These are phyloP conservation scores for Porites lutea DNA, from an alignment of 64 coral and sea anemone genomes.

Conservation along the genomic window DNA sequence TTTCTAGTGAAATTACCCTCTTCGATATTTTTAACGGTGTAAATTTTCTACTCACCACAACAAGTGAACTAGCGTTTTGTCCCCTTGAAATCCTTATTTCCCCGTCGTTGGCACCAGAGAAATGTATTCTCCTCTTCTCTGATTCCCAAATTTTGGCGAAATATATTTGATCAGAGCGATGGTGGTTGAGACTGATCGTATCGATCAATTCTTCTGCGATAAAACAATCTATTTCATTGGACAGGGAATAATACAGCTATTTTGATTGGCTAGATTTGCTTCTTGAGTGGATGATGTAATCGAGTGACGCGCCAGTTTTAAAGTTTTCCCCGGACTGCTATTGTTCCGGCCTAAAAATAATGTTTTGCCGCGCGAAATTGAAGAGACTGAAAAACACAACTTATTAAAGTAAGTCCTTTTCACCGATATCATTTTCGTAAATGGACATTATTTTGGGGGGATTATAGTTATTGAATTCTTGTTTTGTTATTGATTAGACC, in stretches of 20 bases:
- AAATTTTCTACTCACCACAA: background rate
- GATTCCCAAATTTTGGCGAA: background rate
- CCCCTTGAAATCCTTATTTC: background rate
- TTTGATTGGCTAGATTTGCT: background rate
- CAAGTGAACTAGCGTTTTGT: background rate
- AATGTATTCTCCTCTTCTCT: background rate
- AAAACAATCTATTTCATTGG: slow-evolving; percentile 16
- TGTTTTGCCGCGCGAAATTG: background rate
- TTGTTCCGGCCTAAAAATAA: background rate
- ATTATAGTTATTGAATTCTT: background rate
- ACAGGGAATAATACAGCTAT: background rate
- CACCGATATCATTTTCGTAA: background rate
- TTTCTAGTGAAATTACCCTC: background rate
- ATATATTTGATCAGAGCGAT: background rate
- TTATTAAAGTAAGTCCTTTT: background rate
- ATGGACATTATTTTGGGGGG: background rate
- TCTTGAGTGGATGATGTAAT: background rate
- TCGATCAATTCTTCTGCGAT: slow-evolving; percentile 15
- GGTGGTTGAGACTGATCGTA: background rate
- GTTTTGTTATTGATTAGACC: background rate
- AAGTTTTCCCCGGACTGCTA: background rate
- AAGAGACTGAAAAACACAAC: too few species aligned
- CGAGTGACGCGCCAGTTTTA: slow-evolving; percentile 35
- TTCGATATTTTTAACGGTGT: background rate
- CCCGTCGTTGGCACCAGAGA: background rate